phyloP scores from a whole-genome alignment of 2,113 vertebrate species.

The Pleuronectes platessa region DNA sequence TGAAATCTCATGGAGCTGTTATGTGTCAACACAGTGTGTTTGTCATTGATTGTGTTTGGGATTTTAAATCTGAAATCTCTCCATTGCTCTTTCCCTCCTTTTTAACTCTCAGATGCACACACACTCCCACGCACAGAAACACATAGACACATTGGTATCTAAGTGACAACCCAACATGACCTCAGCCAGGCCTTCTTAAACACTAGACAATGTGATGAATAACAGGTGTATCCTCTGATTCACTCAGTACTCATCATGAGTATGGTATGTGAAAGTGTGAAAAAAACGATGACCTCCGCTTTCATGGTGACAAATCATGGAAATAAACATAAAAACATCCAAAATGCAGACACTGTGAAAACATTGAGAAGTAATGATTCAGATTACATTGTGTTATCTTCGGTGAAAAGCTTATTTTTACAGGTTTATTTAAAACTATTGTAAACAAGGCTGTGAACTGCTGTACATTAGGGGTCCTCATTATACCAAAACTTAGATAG shows the following conservation, averaged over 20 bases:
- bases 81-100: neutral
- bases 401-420: neutral
- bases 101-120: neutral
- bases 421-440: constrained; percentile 2
- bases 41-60: constrained; percentile 37
- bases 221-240: constrained; percentile 66
- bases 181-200: constrained; percentile 27
- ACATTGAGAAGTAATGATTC: neutral
- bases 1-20: constrained; percentile 11
- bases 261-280: constrained; percentile 29
- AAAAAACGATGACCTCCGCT: neutral
- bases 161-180: constrained; percentile 21
- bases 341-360: neutral
- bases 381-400: neutral
- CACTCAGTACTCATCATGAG: constrained; percentile 38
- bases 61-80: constrained; percentile 6
- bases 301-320: neutral
- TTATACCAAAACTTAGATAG: neutral
- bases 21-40: constrained; percentile 70
- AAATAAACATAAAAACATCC: neutral
- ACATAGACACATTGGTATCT: constrained; percentile 7
- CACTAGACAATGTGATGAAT: constrained; percentile 35
- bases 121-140: constrained; percentile 5
- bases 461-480: neutral
- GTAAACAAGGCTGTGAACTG: neutral